Evolutionary conservation across 2,797 vertebrate genomes (phyloP).

Genomic region (Danionella dracula): DNA sequence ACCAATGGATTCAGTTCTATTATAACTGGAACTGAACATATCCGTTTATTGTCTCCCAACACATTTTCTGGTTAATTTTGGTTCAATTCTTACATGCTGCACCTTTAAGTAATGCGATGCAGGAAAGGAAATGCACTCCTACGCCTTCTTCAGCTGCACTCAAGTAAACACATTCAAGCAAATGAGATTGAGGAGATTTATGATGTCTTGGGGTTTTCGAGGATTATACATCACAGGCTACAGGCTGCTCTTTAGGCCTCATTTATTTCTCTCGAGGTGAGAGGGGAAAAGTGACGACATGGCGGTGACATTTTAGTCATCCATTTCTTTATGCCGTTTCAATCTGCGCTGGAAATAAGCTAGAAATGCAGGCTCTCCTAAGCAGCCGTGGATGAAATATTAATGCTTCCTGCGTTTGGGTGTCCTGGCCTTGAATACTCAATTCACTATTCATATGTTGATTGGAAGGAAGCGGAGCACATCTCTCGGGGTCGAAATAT

Average conservation of each 20-base stretch:
- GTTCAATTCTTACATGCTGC: too few relatives aligned
- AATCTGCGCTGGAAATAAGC: constrained; percentile 33
- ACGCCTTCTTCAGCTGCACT: background rate
- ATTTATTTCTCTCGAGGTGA: constrained; percentile 45
- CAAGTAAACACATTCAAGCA: constrained; percentile 23
- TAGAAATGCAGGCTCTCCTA: background rate
- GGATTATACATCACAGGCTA: constrained; percentile 34
- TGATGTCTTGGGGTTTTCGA: constrained; percentile 9
- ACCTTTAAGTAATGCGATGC: background rate
- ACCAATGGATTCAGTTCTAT: too few relatives aligned
- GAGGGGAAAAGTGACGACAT: constrained; percentile 48
- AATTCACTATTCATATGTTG: constrained; percentile 55
- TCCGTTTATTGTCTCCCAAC: too few relatives aligned
- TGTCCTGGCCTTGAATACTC: constrained; percentile 33
- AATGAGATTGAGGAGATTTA: constrained; percentile 25
- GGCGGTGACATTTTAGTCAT: constrained; percentile 48
- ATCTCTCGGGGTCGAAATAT: constrained; percentile 26
- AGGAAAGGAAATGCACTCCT: background rate
- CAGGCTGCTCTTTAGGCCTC: constrained; percentile 38
- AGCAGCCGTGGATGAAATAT: constrained; percentile 42
- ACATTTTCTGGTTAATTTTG: too few relatives aligned
- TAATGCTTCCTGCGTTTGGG: constrained; percentile 43
- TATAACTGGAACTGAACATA: too few relatives aligned
- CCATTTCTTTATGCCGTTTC: constrained; percentile 45
- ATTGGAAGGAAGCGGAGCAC: constrained; percentile 45